These are phyloP conservation scores for Sycophaga agraensis DNA, from an alignment of 1,140 invertebrate species.

Conservation along the genomic window DNA sequence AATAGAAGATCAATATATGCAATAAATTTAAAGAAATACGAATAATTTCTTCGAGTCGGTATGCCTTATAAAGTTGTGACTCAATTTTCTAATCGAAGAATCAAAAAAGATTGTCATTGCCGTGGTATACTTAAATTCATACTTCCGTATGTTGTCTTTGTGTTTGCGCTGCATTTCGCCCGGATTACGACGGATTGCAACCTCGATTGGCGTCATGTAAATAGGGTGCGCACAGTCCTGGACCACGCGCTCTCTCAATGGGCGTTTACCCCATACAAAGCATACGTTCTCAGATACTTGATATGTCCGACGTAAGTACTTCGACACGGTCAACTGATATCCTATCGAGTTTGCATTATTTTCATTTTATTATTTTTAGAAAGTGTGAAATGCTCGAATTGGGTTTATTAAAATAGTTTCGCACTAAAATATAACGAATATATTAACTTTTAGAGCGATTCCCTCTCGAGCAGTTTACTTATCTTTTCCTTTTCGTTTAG, in stretches of 20 bases:
- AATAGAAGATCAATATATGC: no score
- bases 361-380: no score
- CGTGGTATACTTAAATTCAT: slow-evolving; percentile 9
- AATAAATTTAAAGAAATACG: no score
- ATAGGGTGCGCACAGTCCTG: slow-evolving; percentile 85
- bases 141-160: slow-evolving; percentile 28
- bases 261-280: slow-evolving; percentile 84
- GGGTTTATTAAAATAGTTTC: no score
- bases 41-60: no score
- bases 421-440: no score
- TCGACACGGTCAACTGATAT: slow-evolving; percentile 11
- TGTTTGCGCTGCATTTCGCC: slow-evolving; percentile 28
- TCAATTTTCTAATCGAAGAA: background rate
- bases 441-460: no score
- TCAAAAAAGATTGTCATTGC: background rate
- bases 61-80: no score
- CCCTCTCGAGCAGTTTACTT: no score
- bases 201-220: slow-evolving; percentile 7
- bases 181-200: slow-evolving; percentile 33
- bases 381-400: no score
- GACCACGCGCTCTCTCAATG: slow-evolving; percentile 81
- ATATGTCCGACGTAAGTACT: slow-evolving; percentile 83
- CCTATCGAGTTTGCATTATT: background rate
- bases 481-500: background rate
- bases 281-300: slow-evolving; percentile 80